A percentile compares a stretch with the other conserved stretches of the same genome.
Evolutionary conservation across 2,888 invertebrate genomes (phyloP).

Genomic region (Plebejus argus): DNA sequence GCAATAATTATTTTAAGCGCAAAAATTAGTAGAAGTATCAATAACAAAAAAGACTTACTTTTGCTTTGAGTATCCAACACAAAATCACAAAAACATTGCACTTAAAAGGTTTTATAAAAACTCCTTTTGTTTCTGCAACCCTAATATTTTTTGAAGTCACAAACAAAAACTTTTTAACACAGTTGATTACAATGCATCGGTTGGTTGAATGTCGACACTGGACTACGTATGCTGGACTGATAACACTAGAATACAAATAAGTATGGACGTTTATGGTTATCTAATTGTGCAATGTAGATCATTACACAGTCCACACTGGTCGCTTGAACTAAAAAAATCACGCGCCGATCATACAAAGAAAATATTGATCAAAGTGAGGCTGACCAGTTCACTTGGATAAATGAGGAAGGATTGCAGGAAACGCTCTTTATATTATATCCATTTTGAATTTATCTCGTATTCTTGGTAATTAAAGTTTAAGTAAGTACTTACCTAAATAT

Average conservation of each 20-base stretch:
- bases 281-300: not conserved
- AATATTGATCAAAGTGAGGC: not conserved
- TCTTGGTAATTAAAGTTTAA: not conserved
- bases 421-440: conserved; percentile 2
- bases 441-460: not conserved
- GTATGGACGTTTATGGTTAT: not conserved
- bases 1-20: not conserved
- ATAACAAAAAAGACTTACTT: not conserved
- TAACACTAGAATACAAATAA: conserved; percentile 3
- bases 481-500: not conserved
- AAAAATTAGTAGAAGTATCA: not conserved
- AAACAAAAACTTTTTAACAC: not conserved
- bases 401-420: not conserved
- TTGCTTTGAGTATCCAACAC: not conserved
- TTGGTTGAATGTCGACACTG: not conserved
- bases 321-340: not conserved
- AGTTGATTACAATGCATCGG: not conserved
- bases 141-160: not conserved
- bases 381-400: not conserved
- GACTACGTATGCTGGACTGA: not conserved
- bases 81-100: not conserved
- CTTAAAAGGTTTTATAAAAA: not conserved
- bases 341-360: not conserved
- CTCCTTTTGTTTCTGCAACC: not conserved
- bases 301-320: not conserved